These are phyloP conservation scores for Oxycera nigricornis DNA, from an alignment of 2,888 invertebrate genomes.

Conservation along the genomic window DNA sequence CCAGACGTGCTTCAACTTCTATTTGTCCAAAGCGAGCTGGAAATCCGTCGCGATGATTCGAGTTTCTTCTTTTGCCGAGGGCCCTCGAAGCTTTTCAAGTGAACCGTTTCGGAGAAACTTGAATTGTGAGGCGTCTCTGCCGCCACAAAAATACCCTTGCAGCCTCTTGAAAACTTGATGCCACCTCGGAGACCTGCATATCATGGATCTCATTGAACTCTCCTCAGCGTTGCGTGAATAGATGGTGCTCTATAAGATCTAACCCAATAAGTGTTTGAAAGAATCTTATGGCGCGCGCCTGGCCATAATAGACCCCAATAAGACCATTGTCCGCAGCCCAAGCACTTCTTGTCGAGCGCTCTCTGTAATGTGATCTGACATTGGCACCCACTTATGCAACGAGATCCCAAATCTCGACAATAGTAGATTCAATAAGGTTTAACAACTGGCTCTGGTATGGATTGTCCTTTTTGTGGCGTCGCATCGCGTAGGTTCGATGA, in stretches of 20 bases:
- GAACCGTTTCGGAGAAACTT: slow-evolving; percentile 40
- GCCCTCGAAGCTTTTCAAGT: slow-evolving; percentile 29
- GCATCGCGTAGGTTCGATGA: neutral
- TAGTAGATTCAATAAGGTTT: slow-evolving; percentile 34
- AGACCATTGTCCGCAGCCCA: slow-evolving; percentile 1
- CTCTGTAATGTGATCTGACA: slow-evolving; percentile 28
- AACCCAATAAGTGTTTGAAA: slow-evolving; percentile 40
- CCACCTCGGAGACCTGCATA: slow-evolving; percentile 31
- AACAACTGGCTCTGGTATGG: no score
- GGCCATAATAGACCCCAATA: slow-evolving; percentile 17
- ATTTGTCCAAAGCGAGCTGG: slow-evolving; percentile 26
- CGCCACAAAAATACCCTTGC: slow-evolving; percentile 12
- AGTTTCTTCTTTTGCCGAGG: slow-evolving; percentile 36
- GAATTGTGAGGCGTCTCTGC: slow-evolving; percentile 18
- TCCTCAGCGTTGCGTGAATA: slow-evolving; percentile 7
- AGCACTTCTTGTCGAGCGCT: slow-evolving; percentile 8
- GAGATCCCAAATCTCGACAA: slow-evolving; percentile 13
- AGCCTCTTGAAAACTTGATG: slow-evolving; percentile 24
- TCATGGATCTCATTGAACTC: slow-evolving; percentile 19
- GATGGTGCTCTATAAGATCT: slow-evolving; percentile 36
- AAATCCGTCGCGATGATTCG: slow-evolving; percentile 19
- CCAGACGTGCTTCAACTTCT: slow-evolving; percentile 32
- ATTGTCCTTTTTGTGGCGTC: neutral
- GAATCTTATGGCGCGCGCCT: slow-evolving; percentile 38
- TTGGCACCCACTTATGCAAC: slow-evolving; percentile 36